These are phyloP conservation scores for Ianthella basta DNA, from an alignment of 37 sponge, comb jelly and placozoan species.

Conservation along the genomic window DNA sequence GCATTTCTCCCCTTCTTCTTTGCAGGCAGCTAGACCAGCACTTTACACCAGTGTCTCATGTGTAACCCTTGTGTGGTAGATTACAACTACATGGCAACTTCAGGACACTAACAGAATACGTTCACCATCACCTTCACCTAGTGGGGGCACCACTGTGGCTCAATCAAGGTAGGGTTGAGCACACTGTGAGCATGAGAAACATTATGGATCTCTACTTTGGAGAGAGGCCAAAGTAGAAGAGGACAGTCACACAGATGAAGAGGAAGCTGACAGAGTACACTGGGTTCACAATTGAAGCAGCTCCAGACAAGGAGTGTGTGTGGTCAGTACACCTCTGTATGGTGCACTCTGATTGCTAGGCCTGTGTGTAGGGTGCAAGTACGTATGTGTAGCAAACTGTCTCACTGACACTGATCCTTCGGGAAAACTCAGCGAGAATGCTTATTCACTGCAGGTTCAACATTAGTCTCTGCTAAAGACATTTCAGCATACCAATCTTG, in stretches of 20 bases:
- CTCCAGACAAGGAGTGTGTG: not conserved
- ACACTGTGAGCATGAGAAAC: not conserved
- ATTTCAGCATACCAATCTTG: too few relatives aligned
- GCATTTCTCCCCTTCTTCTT: too few relatives aligned
- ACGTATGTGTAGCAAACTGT: too few relatives aligned
- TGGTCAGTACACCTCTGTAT: too few relatives aligned
- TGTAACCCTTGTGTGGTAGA: not conserved
- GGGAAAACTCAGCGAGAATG: too few relatives aligned
- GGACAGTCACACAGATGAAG: not conserved
- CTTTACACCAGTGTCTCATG: not conserved
- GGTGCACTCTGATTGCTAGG: too few relatives aligned
- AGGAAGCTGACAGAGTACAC: not conserved
- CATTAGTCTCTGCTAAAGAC: too few relatives aligned
- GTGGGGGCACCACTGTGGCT: conserved; percentile 11
- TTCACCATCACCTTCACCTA: not conserved
- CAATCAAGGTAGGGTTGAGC: not conserved
- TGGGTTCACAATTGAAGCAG: not conserved
- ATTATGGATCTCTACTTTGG: conserved; percentile 1
- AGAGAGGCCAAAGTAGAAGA: not conserved
- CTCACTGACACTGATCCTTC: too few relatives aligned
- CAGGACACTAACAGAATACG: not conserved
- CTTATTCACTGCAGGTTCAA: too few relatives aligned
- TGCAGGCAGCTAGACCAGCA: not conserved
- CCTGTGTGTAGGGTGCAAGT: too few relatives aligned
- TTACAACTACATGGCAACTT: not conserved